phyloP scores from a whole-genome alignment of 1,140 invertebrate species.

The Cyphomyrmex costatus region DNA sequence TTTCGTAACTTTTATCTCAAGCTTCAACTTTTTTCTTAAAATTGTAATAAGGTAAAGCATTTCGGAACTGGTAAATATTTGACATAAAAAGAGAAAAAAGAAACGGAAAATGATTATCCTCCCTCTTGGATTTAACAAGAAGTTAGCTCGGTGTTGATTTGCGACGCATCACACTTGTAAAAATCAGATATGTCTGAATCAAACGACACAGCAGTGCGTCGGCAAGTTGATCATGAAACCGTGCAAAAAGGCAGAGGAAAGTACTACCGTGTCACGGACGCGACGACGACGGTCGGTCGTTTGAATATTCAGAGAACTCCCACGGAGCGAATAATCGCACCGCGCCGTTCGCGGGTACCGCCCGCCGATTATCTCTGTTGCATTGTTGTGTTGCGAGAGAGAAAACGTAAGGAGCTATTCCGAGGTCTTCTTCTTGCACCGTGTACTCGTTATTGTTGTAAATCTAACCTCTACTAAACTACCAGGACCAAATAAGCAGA shows the following conservation, averaged over 20 bases:
- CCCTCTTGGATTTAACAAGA: not conserved
- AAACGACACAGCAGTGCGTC: constrained; percentile 13
- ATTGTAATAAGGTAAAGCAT: not conserved
- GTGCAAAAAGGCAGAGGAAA: not conserved
- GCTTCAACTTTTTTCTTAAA: not conserved
- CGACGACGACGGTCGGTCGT: not conserved
- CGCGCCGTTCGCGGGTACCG: constrained; percentile 36
- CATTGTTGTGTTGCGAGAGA: constrained; percentile 41
- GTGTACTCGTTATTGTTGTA: not conserved
- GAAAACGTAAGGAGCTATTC: not conserved
- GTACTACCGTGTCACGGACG: constrained; percentile 41
- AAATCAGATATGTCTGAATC: constrained; percentile 33
- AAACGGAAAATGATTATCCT: not conserved
- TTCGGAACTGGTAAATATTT: not conserved
- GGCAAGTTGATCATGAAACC: constrained; percentile 43
- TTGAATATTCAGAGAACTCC: constrained; percentile 69
- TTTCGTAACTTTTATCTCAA: not conserved
- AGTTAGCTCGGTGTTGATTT: not conserved
- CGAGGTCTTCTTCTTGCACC: constrained; percentile 22
- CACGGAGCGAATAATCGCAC: constrained; percentile 53
- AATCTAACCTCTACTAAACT: no score
- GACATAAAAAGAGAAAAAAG: not conserved
- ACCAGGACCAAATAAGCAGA: no score
- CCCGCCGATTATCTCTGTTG: constrained; percentile 47
- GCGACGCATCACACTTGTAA: not conserved